Evolutionary conservation across 2,113 vertebrate species (phyloP).

Genomic region (Myrmecophaga tridactyla): DNA sequence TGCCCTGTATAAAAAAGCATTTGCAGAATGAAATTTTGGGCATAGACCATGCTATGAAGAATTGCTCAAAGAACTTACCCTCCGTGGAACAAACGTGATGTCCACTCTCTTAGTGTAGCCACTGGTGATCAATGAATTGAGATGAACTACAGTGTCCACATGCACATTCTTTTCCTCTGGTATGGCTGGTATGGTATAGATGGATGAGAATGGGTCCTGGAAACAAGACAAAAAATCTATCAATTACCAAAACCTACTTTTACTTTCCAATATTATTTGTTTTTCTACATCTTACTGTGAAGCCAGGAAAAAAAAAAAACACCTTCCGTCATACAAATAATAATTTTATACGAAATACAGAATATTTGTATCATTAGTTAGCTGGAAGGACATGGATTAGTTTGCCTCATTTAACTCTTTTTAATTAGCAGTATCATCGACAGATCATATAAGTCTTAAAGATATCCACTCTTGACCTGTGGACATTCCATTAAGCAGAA

Average conservation of each 20-base stretch:
- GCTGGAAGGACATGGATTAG: neutral
- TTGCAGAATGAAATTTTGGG: neutral
- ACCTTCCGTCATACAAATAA: neutral
- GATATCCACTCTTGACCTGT: neutral
- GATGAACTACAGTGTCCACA: conserved; percentile 81
- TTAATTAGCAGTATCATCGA: neutral
- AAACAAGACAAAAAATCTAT: conserved; percentile 30
- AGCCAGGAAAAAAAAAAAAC: neutral
- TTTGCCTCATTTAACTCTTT: neutral
- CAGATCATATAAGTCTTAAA: neutral
- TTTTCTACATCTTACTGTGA: neutral
- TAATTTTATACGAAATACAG: neutral
- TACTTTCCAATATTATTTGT: neutral
- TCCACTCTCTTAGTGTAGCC: conserved; percentile 84
- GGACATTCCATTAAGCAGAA: neutral
- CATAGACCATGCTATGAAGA: neutral
- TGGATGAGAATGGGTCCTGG: conserved; percentile 37
- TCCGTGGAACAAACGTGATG: conserved; percentile 89
- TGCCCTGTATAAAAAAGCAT: neutral
- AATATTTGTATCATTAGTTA: neutral
- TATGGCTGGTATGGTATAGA: conserved; percentile 33
- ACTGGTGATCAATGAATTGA: conserved; percentile 84
- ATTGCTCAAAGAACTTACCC: conserved; percentile 80
- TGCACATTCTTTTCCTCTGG: conserved; percentile 51
- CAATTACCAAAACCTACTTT: neutral